phyloP scores from a whole-genome alignment of 2,113 vertebrate species.

The Verasper variegatus region DNA sequence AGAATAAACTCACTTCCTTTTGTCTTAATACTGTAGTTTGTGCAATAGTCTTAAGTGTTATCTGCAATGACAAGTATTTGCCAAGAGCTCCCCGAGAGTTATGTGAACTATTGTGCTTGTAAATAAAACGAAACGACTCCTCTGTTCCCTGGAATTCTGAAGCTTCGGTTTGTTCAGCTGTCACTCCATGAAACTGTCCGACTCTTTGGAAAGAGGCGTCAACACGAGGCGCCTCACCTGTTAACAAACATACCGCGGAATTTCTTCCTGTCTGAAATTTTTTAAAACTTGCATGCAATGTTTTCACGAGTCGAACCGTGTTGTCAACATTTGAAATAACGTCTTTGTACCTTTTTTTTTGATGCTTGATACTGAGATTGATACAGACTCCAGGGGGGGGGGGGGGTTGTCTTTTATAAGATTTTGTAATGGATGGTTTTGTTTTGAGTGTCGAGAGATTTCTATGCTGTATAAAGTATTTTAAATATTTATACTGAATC shows the following conservation, averaged over 20 bases:
- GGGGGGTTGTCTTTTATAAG: slow-evolving; percentile 77
- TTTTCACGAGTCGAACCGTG: slow-evolving; percentile 55
- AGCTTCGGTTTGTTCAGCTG: background rate
- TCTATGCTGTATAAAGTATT: slow-evolving; percentile 86
- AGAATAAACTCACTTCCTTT: slow-evolving; percentile 44
- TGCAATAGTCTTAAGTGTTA: slow-evolving; percentile 79
- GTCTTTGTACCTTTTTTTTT: slow-evolving; percentile 77
- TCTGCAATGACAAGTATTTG: slow-evolving; percentile 70
- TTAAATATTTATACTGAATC: slow-evolving; percentile 83
- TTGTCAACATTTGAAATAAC: slow-evolving; percentile 60
- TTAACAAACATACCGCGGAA: slow-evolving; percentile 39
- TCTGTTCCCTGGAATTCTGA: slow-evolving; percentile 31
- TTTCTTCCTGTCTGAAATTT: slow-evolving; percentile 56
- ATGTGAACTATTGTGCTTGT: slow-evolving; percentile 65
- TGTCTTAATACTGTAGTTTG: slow-evolving; percentile 77
- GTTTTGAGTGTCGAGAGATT: slow-evolving; percentile 80
- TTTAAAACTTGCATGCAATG: slow-evolving; percentile 77
- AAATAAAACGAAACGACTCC: slow-evolving; percentile 59
- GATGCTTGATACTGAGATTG: slow-evolving; percentile 69
- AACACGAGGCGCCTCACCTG: slow-evolving; percentile 67
- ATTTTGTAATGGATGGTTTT: slow-evolving; percentile 80
- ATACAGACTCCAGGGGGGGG: slow-evolving; percentile 52
- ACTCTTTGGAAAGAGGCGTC: slow-evolving; percentile 35
- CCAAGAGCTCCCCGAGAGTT: slow-evolving; percentile 63
- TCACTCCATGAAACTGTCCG: slow-evolving; percentile 25